These are phyloP conservation scores for Apodemus agrarius DNA, from an alignment of 2,797 vertebrate genomes.

Conservation along the genomic window DNA sequence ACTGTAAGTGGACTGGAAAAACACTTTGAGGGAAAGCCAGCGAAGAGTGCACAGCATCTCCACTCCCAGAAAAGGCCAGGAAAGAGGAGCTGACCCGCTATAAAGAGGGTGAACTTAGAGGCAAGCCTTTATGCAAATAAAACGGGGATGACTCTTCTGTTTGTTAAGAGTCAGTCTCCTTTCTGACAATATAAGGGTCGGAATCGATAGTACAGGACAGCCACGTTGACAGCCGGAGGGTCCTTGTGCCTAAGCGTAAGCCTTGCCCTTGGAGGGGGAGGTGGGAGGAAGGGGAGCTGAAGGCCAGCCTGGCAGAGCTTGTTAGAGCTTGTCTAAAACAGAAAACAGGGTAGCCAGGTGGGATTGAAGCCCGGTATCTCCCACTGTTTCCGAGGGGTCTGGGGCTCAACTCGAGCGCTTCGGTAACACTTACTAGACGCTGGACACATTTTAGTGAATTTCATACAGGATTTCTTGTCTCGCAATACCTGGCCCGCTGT, in stretches of 20 bases:
- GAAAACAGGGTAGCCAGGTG: not conserved
- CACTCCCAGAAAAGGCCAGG: conserved; percentile 36
- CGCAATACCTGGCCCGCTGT: not conserved
- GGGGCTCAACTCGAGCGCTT: not conserved
- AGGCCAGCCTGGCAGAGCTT: not conserved
- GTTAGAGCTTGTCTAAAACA: not conserved
- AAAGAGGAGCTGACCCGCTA: conserved; percentile 29
- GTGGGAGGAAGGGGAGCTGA: no score
- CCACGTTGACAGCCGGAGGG: not conserved
- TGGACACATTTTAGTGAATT: conserved; percentile 16
- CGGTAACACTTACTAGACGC: not conserved
- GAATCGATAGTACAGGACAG: not conserved
- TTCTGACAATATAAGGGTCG: conserved; percentile 26
- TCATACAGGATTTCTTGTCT: conserved; percentile 38
- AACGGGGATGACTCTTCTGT: not conserved
- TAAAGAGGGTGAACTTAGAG: conserved; percentile 48
- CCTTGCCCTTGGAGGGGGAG: no score
- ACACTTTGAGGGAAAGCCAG: conserved; percentile 69
- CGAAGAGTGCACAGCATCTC: conserved; percentile 37
- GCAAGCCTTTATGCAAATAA: conserved; percentile 60
- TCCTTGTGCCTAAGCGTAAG: not conserved
- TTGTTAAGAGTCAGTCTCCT: not conserved
- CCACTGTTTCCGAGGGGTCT: not conserved
- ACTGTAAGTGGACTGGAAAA: conserved; percentile 78
- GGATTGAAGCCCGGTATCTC: conserved; percentile 2